A percentile compares a stretch with the other conserved stretches of the same genome.
phyloP scores from a whole-genome alignment of 2,888 invertebrate genomes.

The Lycaena phlaeas region DNA sequence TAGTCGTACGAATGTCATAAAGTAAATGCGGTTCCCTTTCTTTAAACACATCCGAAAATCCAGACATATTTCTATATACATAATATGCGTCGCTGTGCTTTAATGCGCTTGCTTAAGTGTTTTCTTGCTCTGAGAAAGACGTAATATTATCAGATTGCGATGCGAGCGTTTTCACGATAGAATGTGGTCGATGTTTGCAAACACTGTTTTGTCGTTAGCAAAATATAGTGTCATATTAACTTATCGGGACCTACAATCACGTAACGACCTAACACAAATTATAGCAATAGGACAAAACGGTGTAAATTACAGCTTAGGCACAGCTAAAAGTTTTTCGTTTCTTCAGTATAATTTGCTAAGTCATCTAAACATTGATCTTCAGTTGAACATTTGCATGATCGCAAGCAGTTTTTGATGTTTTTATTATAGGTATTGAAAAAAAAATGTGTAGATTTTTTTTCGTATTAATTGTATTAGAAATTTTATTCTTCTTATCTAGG shows the following conservation, averaged over 20 bases:
- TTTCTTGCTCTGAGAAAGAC: background rate
- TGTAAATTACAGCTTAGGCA: conserved; percentile 57
- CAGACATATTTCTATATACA: too few relatives aligned
- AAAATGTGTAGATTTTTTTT: background rate
- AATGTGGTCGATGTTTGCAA: conserved; percentile 55
- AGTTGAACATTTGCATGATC: background rate
- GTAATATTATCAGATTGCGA: conserved; percentile 21
- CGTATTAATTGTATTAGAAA: too few relatives aligned
- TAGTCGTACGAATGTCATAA: background rate
- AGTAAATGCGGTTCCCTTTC: too few relatives aligned
- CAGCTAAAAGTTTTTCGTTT: conserved; percentile 43
- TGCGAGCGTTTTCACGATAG: conserved; percentile 38
- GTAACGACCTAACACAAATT: background rate
- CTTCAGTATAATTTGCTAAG: conserved; percentile 49
- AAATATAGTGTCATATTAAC: background rate
- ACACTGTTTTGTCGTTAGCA: conserved; percentile 46
- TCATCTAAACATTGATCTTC: conserved; percentile 31
- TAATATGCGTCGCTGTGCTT: conserved; percentile 10
- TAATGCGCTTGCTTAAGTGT: conserved; percentile 26
- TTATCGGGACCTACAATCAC: background rate
- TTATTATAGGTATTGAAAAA: background rate
- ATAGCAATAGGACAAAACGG: conserved; percentile 34
- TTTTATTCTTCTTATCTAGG: background rate
- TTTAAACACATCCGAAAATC: too few relatives aligned
- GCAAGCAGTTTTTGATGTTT: background rate